Evolutionary conservation across 2,797 vertebrate species (phyloP).

Genomic region (Sebastes wilsoni): DNA sequence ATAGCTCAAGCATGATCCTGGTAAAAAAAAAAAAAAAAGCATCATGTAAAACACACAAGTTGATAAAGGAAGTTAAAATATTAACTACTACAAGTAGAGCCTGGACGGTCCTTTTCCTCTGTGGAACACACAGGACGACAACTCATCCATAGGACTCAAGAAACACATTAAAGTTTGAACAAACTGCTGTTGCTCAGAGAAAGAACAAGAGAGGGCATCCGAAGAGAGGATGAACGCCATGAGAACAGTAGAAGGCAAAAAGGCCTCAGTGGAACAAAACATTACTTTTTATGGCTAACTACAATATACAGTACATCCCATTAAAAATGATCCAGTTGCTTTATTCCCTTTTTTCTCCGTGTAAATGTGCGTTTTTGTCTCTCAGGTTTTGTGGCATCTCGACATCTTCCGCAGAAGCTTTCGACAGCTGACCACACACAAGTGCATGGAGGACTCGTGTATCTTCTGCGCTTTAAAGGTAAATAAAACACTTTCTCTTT

Average conservation of each 20-base stretch:
- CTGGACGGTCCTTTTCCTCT: neutral
- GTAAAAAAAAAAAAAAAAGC: neutral
- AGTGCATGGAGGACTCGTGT: conserved; percentile 98
- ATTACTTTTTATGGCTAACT: neutral
- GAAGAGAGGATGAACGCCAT: neutral
- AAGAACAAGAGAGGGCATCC: neutral
- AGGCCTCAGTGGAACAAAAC: neutral
- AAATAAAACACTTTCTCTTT: conserved; percentile 17
- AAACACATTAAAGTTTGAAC: neutral
- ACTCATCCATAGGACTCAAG: neutral
- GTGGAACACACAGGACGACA: neutral
- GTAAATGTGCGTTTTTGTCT: conserved; percentile 12
- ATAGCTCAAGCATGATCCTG: neutral
- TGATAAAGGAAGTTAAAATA: neutral
- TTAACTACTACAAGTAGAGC: neutral
- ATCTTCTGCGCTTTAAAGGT: conserved; percentile 99
- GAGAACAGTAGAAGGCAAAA: neutral
- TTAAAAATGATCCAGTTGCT: neutral
- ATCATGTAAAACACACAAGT: neutral
- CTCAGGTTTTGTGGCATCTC: conserved; percentile 97
- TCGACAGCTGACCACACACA: conserved; percentile 95
- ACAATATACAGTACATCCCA: neutral
- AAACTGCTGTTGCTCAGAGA: neutral
- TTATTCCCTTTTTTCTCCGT: neutral
- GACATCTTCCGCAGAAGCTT: conserved; percentile 99